These are phyloP conservation scores for Azorinus chamasolen DNA, from an alignment of 2,888 invertebrate genomes.

Conservation along the genomic window DNA sequence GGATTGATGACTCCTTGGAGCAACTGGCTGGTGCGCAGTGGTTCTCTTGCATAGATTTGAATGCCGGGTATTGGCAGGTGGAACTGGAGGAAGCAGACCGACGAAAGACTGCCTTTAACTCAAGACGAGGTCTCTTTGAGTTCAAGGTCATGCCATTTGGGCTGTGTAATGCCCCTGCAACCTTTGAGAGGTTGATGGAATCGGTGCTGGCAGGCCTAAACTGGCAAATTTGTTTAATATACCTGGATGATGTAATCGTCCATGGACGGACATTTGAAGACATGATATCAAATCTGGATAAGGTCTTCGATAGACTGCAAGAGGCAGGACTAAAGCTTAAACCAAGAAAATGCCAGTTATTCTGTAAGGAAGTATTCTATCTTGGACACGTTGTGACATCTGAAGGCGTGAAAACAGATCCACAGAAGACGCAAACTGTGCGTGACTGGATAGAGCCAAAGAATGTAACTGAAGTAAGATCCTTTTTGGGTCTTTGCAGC, in stretches of 20 bases:
- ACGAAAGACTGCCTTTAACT: slow-evolving; percentile 58
- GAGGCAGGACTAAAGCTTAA: slow-evolving; percentile 51
- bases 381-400: slow-evolving; percentile 41
- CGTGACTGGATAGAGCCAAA: slow-evolving; percentile 7
- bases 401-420: slow-evolving; percentile 34
- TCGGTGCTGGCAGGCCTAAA: slow-evolving; percentile 18
- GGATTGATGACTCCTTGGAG: slow-evolving; percentile 42
- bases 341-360: slow-evolving; percentile 47
- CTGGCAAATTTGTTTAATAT: slow-evolving; percentile 40
- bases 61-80: slow-evolving; percentile 64
- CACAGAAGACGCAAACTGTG: slow-evolving; percentile 24
- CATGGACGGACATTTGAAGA: slow-evolving; percentile 28
- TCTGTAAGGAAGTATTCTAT: slow-evolving; percentile 28
- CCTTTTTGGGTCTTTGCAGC: slow-evolving; percentile 33
- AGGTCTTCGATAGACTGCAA: slow-evolving; percentile 33
- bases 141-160: too few species aligned
- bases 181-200: slow-evolving; percentile 17
- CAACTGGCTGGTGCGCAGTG: slow-evolving; percentile 28
- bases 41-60: slow-evolving; percentile 60
- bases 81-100: slow-evolving; percentile 34
- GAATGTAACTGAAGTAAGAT: slow-evolving; percentile 24
- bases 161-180: slow-evolving; percentile 59
- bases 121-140: slow-evolving; percentile 56
- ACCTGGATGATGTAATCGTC: slow-evolving; percentile 58
- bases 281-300: slow-evolving; percentile 22